Base-by-base conservation (phyloP, 1,140 invertebrate genomes). In the Diorhabda sublineata region DNA sequence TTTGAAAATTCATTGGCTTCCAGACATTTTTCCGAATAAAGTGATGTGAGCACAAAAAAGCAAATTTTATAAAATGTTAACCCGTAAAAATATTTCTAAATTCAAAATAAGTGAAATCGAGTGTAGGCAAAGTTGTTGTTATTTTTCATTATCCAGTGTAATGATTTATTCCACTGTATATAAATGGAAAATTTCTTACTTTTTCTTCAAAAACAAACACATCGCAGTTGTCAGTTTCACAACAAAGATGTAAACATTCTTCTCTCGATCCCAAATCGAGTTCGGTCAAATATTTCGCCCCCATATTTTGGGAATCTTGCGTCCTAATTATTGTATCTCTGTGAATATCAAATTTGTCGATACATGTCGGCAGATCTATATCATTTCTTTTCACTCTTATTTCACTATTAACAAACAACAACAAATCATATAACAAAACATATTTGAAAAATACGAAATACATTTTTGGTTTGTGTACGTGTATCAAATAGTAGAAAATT, bases 201-300 rank as follows among this genome's bases (percentile, higher is more conserved):
- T 95, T 96, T 79, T 96, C 91, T 81, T 97, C 94, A 77, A 91
- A 97, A 71, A 97, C 90, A 79, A 95, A 95, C 6, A 96, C 93
- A 81, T 96, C 95, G 79, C 95, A 97, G 60, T 86, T 82, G 41
- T 90, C 87, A 1, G 92, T 95, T 78, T 92, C 88, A 80, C 94
- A 96, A 82, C 95, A 97, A 63, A 93, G 86, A 44, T 88, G 86
- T 66, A 95, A 83, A 81, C 95, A 97, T 74, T 95, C 92, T 76
- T 90, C 86, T 68, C 89, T 86, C 42, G 89, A 87, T 71, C 89
- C 86, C 73, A 96, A 83, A 77, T 95, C 92, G 44, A 91, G 86
- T 77, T 93, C 93, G 75, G 92, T 94, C 5, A 97, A 83, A 83
- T 93, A 97, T 76, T 91, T 92, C 7, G 94, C 95, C 42, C 95